These are phyloP conservation scores for Herminia tarsipennalis DNA, from an alignment of 2,888 invertebrate species.

Conservation along the genomic window DNA sequence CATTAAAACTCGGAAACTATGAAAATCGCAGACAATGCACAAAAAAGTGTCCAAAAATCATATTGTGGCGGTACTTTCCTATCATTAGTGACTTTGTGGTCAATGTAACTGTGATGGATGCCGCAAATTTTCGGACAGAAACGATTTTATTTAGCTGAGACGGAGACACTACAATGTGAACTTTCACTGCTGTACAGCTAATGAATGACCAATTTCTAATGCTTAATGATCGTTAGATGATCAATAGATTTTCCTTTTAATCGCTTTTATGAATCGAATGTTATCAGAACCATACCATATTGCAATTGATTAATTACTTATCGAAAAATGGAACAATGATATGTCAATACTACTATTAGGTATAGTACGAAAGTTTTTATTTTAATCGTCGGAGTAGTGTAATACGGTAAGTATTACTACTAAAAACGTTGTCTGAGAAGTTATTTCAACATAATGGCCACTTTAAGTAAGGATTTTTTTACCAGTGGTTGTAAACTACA, in stretches of 20 bases:
- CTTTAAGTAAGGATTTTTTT: too few relatives aligned
- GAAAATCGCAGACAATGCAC: slow-evolving; percentile 47
- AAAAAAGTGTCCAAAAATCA: slow-evolving; percentile 59
- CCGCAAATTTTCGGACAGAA: slow-evolving; percentile 63
- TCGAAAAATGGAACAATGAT: too few relatives aligned
- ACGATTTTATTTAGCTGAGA: slow-evolving; percentile 66
- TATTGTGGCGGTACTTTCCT: slow-evolving; percentile 67
- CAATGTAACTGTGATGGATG: slow-evolving; percentile 53
- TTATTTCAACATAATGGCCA: too few relatives aligned
- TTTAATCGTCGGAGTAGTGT: too few relatives aligned
- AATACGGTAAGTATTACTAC: too few relatives aligned
- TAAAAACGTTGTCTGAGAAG: too few relatives aligned
- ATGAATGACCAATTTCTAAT: slow-evolving; percentile 66
- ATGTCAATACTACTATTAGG: too few relatives aligned
- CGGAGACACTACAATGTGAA: slow-evolving; percentile 60
- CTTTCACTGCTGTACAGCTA: slow-evolving; percentile 72
- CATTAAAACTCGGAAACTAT: slow-evolving; percentile 35
- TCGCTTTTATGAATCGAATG: slow-evolving; percentile 45
- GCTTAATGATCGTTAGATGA: slow-evolving; percentile 58
- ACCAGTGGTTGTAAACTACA: too few relatives aligned
- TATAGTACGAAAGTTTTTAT: too few relatives aligned
- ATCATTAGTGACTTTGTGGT: slow-evolving; percentile 76
- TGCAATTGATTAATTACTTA: too few relatives aligned
- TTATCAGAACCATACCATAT: slow-evolving; percentile 16
- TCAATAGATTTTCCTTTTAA: slow-evolving; percentile 49